Conservation (phyloP, 2,113 vertebrate species). For the Tachycineta bicolor region DNA sequence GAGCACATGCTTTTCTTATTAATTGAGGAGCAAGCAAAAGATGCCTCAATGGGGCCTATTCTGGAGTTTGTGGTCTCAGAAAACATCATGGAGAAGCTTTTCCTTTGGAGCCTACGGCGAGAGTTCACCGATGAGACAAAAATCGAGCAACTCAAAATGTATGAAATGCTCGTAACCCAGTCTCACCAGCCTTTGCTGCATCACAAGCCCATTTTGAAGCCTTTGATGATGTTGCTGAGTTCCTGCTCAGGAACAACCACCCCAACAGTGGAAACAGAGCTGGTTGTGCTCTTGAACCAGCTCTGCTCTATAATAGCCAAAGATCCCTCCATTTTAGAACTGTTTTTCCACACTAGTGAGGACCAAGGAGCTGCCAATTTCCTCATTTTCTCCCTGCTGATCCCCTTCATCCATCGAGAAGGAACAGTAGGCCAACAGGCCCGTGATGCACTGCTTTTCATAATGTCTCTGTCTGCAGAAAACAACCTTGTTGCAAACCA, state of each 20-base stretch:
- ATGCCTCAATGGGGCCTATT: constrained; percentile 95
- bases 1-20: constrained; percentile 96
- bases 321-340: constrained; percentile 92
- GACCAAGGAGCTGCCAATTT: constrained; percentile 98
- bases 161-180: constrained; percentile 92
- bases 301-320: constrained; percentile 94
- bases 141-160: constrained; percentile 95
- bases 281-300: constrained; percentile 91
- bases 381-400: constrained; percentile 96
- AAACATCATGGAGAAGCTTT: constrained; percentile 98
- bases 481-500: constrained; percentile 89
- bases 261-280: constrained; percentile 84
- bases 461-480: constrained; percentile 96
- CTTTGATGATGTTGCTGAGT: constrained; percentile 96
- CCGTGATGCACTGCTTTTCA: constrained; percentile 91
- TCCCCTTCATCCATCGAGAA: constrained; percentile 96
- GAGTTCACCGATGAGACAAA: constrained; percentile 97
- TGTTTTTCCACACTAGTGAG: constrained; percentile 97
- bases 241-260: constrained; percentile 86
- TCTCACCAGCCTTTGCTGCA: constrained; percentile 92
- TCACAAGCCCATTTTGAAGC: constrained; percentile 93
- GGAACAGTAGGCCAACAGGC: constrained; percentile 94
- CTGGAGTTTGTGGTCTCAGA: constrained; percentile 97
- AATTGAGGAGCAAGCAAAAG: constrained; percentile 89
- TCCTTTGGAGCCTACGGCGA: constrained; percentile 94